phyloP scores from a whole-genome alignment of 2,113 vertebrate genomes.

The Girardinichthys multiradiatus region DNA sequence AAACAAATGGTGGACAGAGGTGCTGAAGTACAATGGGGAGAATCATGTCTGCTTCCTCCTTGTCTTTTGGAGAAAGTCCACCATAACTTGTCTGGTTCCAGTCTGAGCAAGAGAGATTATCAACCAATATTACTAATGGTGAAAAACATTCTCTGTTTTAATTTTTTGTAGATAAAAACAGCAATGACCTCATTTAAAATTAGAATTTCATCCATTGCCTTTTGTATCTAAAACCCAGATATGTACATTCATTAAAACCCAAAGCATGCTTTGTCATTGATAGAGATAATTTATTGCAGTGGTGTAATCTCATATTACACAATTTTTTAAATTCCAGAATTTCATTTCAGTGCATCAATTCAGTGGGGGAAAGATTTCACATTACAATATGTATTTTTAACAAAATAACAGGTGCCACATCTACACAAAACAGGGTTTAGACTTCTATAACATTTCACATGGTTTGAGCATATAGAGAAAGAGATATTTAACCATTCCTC shows the following conservation, averaged over 20 bases:
- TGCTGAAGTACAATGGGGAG: conserved; percentile 95
- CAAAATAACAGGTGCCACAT: not conserved
- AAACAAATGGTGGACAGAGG: conserved; percentile 92
- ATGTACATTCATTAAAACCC: too few species aligned
- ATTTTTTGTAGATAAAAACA: not conserved
- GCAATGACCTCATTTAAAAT: not conserved
- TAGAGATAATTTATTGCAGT: not conserved
- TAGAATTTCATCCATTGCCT: not conserved
- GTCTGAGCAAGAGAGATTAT: conserved; percentile 73
- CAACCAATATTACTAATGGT: not conserved
- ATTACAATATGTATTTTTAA: not conserved
- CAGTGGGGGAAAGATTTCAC: not conserved
- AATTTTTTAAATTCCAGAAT: not conserved
- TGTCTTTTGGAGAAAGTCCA: conserved; percentile 82
- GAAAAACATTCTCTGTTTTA: not conserved
- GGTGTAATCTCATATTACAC: too few species aligned
- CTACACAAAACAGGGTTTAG: too few species aligned
- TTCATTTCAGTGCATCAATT: not conserved
- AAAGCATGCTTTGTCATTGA: not conserved
- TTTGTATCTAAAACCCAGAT: not conserved
- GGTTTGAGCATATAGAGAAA: not conserved
- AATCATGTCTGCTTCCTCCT: conserved; percentile 93
- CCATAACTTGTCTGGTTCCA: conserved; percentile 95
- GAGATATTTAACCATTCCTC: not conserved
- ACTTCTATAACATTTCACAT: not conserved